Evolutionary conservation across 2,888 invertebrate genomes (phyloP).

Genomic region (Pachycephus smyrnensis): DNA sequence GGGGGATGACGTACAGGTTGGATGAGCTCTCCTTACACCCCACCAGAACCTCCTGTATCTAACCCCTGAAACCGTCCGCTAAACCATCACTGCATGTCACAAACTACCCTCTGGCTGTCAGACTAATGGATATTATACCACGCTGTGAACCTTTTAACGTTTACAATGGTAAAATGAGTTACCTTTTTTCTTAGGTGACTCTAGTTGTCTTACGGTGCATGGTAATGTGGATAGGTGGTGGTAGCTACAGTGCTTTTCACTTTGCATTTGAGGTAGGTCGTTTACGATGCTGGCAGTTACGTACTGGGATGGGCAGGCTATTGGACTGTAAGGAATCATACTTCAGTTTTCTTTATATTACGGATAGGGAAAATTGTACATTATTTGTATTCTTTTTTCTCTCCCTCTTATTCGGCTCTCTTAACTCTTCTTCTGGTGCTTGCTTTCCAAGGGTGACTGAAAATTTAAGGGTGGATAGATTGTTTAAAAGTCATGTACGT

Average conservation of each 20-base stretch:
- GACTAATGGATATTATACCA: background rate
- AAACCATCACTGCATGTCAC: background rate
- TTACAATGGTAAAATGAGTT: background rate
- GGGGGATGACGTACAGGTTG: background rate
- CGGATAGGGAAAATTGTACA: background rate
- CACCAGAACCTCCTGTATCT: background rate
- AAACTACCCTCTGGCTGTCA: background rate
- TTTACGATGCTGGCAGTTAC: background rate
- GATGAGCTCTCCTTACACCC: background rate
- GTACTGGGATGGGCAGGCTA: background rate
- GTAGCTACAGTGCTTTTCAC: background rate
- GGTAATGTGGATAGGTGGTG: background rate
- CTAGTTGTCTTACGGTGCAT: background rate
- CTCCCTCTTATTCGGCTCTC: slow-evolving; percentile 8
- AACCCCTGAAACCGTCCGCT: background rate
- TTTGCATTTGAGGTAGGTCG: background rate
- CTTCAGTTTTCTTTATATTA: background rate
- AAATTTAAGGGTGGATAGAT: no score
- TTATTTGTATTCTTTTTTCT: no score
- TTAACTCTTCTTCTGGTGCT: no score
- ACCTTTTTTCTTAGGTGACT: background rate
- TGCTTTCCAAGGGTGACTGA: no score
- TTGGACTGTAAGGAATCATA: background rate
- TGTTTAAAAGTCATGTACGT: no score
- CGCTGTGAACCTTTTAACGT: background rate